Conservation (phyloP, 2,113 vertebrate species). For the Osmerus mordax region DNA sequence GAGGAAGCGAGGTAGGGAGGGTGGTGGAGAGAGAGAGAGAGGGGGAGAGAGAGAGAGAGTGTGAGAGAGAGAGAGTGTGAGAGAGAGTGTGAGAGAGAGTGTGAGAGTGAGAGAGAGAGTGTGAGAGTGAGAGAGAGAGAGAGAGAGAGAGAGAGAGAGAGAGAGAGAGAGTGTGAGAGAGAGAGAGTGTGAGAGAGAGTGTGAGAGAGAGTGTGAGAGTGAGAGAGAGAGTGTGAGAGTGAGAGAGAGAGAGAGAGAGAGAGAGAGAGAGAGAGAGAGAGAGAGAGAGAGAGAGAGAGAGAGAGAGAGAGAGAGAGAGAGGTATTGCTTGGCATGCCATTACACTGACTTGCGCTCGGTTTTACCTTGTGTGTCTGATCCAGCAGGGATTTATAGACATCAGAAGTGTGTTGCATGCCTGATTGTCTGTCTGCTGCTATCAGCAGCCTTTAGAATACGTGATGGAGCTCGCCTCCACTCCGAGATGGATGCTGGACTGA, state of each 20-base stretch:
- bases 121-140: background rate
- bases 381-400: constrained; percentile 48
- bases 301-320: background rate
- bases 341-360: constrained; percentile 47
- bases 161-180: background rate
- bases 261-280: background rate
- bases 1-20: background rate
- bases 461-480: background rate
- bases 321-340: constrained; percentile 34
- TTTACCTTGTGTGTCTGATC: constrained; percentile 48
- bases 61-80: background rate
- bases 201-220: background rate
- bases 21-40: background rate
- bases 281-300: background rate
- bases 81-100: too few species aligned
- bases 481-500: background rate
- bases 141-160: background rate
- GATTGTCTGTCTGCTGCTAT: constrained; percentile 45
- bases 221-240: background rate
- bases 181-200: background rate
- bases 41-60: background rate
- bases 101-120: background rate
- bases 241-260: background rate
- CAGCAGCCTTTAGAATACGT: background rate
- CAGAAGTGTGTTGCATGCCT: constrained; percentile 35